Conservation (phyloP, 37 sponge, comb jelly and placozoan species). For the Beroe ovata region DNA sequence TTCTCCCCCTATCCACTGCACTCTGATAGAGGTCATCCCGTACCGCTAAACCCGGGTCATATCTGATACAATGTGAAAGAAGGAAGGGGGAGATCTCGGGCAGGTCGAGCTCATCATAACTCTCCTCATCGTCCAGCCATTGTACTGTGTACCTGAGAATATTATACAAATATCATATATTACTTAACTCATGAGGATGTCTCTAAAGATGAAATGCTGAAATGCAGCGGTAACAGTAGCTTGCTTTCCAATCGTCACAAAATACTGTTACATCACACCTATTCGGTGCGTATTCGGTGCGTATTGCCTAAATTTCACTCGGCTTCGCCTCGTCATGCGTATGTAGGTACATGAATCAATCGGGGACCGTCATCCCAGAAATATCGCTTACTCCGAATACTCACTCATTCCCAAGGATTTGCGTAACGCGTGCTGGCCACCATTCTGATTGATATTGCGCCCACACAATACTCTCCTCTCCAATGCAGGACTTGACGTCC, state of each 20-base stretch:
- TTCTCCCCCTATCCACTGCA: background rate
- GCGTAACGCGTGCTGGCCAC: constrained; percentile 37
- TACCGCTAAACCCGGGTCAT: background rate
- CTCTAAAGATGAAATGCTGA: background rate
- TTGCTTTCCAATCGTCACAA: too few species aligned
- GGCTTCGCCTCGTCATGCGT: too few species aligned
- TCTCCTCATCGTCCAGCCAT: constrained; percentile 57
- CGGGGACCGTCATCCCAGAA: too few species aligned
- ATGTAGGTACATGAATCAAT: too few species aligned
- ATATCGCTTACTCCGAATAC: too few species aligned
- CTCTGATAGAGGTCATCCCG: background rate
- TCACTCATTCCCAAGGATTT: too few species aligned
- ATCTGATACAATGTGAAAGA: constrained; percentile 19
- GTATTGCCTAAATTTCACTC: too few species aligned
- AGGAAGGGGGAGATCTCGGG: constrained; percentile 11
- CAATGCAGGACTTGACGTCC: constrained; percentile 40
- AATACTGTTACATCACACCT: too few species aligned
- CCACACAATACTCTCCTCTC: constrained; percentile 48
- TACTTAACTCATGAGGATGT: background rate
- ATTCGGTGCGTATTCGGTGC: too few species aligned
- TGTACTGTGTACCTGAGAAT: constrained; percentile 6
- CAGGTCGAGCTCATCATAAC: background rate
- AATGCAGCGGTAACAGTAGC: too few species aligned
- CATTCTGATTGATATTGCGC: background rate
- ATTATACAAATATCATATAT: background rate